phyloP scores from a whole-genome alignment of 2,113 vertebrate species.

The Lagopus muta region DNA sequence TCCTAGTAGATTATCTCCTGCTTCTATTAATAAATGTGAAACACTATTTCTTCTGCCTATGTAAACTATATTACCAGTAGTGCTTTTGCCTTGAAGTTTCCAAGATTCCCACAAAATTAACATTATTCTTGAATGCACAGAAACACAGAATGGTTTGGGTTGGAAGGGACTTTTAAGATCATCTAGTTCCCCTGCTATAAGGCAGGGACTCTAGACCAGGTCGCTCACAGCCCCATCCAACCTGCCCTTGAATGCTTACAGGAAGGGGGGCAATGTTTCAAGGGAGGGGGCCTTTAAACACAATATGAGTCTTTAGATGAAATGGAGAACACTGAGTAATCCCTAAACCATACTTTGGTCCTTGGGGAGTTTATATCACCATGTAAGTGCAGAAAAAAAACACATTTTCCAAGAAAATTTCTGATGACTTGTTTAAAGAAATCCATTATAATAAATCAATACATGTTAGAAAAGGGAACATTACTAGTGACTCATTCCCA shows the following conservation, averaged over 20 bases:
- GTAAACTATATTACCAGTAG: rapidly evolving
- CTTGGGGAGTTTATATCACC: neutral
- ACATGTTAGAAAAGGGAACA: neutral
- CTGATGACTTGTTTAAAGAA: neutral
- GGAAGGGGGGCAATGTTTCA: too few species aligned
- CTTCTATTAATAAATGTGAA: neutral
- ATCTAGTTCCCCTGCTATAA: too few species aligned
- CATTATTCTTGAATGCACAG: rapidly evolving
- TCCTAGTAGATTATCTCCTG: too few species aligned
- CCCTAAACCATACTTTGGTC: neutral
- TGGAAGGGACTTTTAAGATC: too few species aligned
- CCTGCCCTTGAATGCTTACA: too few species aligned
- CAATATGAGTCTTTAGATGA: neutral
- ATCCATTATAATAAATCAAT: neutral
- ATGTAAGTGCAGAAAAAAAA: neutral
- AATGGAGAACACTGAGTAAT: neutral
- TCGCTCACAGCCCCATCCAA: too few species aligned
- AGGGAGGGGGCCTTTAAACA: too few species aligned
- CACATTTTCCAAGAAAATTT: neutral
- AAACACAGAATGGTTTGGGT: too few species aligned
- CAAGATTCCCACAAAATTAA: neutral
- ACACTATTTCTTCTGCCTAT: neutral
- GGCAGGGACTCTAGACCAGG: too few species aligned
- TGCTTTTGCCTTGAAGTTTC: neutral
- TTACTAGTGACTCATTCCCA: neutral